phyloP scores from a whole-genome alignment of 2,797 vertebrate genomes.

The Sardinella longiceps region DNA sequence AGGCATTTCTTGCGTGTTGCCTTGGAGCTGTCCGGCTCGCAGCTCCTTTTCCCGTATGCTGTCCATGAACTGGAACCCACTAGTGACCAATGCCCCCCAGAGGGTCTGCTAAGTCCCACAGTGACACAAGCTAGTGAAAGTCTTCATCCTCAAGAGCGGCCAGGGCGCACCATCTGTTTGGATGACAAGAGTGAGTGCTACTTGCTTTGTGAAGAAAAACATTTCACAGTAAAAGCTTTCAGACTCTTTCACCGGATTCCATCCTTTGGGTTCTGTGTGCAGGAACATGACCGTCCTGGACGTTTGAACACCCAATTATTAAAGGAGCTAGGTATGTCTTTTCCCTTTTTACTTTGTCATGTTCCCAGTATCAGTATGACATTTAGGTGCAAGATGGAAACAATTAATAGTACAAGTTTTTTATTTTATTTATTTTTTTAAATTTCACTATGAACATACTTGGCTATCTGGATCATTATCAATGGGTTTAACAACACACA shows the following conservation, averaged over 20 bases:
- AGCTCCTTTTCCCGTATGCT: slow-evolving; percentile 81
- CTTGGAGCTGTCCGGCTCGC: slow-evolving; percentile 84
- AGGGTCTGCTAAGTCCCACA: slow-evolving; percentile 66
- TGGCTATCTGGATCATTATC: not conserved
- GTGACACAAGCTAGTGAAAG: slow-evolving; percentile 50
- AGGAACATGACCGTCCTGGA: slow-evolving; percentile 83
- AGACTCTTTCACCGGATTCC: slow-evolving; percentile 90
- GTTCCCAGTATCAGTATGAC: not conserved
- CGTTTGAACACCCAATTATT: slow-evolving; percentile 82
- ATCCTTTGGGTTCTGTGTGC: slow-evolving; percentile 88
- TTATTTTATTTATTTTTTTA: too few species aligned
- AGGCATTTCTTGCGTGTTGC: slow-evolving; percentile 79
- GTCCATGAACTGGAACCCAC: slow-evolving; percentile 91
- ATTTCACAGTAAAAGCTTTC: slow-evolving; percentile 84
- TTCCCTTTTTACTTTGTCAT: not conserved
- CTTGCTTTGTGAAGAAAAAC: slow-evolving; percentile 79
- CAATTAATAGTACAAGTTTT: too few species aligned
- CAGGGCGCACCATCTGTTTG: slow-evolving; percentile 73
- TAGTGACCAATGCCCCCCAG: slow-evolving; percentile 81
- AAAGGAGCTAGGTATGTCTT: slow-evolving; percentile 80
- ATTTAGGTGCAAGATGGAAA: too few species aligned
- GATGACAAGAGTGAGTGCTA: slow-evolving; percentile 75
- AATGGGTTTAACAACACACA: not conserved
- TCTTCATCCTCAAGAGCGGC: slow-evolving; percentile 73
- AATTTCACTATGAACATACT: too few species aligned